A percentile compares a stretch with the other conserved stretches of the same genome.
These are phyloP conservation scores for Pomatorhinus ruficollis DNA, from an alignment of 2,113 vertebrate species.

Conservation along the genomic window DNA sequence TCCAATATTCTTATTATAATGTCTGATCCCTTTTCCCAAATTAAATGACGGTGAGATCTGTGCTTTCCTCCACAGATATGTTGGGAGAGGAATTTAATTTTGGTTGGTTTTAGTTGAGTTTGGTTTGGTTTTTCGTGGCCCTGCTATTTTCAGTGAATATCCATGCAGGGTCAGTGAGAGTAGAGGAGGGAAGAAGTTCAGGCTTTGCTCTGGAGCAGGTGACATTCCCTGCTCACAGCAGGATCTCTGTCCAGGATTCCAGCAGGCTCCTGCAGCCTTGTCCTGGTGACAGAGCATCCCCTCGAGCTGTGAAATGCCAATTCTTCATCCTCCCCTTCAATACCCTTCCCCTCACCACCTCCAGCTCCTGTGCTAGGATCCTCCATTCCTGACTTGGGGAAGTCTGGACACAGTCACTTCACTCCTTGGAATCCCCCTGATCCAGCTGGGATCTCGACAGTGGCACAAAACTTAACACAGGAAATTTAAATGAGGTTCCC, in stretches of 20 bases:
- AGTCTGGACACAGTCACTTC: neutral
- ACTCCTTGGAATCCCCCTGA: neutral
- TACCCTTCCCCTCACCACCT: neutral
- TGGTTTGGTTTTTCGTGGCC: neutral
- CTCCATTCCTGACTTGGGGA: neutral
- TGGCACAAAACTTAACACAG: neutral
- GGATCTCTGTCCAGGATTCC: neutral
- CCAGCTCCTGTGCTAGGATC: neutral
- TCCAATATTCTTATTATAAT: neutral
- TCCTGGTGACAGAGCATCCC: neutral
- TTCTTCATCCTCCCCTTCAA: neutral
- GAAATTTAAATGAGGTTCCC: neutral
- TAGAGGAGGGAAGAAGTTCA: neutral
- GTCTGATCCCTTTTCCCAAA: neutral
- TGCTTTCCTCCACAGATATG: neutral
- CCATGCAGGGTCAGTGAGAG: neutral
- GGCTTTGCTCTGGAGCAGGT: neutral
- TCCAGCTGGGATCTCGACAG: neutral
- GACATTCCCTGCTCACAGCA: neutral
- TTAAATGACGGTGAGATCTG: rapidly evolving
- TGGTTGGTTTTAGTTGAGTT: neutral
- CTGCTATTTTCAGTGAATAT: neutral
- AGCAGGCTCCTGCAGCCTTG: neutral
- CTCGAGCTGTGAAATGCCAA: neutral
- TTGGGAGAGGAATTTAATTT: neutral